Evolutionary conservation across 2,888 invertebrate species (phyloP).

Genomic region (Heterodera filipjevi): DNA sequence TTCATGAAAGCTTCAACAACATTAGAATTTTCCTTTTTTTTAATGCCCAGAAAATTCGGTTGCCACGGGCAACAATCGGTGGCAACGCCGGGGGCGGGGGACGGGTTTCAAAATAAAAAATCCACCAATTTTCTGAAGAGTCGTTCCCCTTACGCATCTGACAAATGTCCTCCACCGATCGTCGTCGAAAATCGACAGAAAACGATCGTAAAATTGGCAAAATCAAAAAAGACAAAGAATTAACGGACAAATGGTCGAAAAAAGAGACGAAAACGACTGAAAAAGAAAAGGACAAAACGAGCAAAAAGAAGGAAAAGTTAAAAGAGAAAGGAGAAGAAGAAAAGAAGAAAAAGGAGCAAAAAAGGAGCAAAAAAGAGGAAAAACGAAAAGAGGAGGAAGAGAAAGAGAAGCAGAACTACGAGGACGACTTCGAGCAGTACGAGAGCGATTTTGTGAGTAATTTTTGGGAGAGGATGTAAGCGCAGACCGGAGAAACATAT

Average conservation of each 20-base stretch:
- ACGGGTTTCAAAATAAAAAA: neutral
- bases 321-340: neutral
- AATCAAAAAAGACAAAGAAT: neutral
- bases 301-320: neutral
- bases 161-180: neutral
- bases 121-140: neutral
- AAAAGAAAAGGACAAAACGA: constrained; percentile 23
- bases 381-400: neutral
- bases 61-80: constrained; percentile 3
- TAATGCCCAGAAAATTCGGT: neutral
- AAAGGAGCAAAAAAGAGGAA: constrained; percentile 2
- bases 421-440: constrained; percentile 37
- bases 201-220: neutral
- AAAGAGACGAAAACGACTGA: neutral
- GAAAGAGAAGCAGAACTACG: constrained; percentile 17
- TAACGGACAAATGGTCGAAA: constrained; percentile 13
- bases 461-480: neutral
- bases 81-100: neutral
- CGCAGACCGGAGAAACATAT: too few relatives aligned
- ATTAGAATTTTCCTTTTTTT: too few relatives aligned
- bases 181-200: neutral
- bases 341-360: neutral
- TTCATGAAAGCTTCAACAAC: too few relatives aligned
- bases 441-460: constrained; percentile 35
- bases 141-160: neutral